Percentiles rank a stretch among this genome's conserved stretches.
Conservation (phyloP, 2,113 vertebrate genomes). For the Sakesphorus luctuosus region DNA sequence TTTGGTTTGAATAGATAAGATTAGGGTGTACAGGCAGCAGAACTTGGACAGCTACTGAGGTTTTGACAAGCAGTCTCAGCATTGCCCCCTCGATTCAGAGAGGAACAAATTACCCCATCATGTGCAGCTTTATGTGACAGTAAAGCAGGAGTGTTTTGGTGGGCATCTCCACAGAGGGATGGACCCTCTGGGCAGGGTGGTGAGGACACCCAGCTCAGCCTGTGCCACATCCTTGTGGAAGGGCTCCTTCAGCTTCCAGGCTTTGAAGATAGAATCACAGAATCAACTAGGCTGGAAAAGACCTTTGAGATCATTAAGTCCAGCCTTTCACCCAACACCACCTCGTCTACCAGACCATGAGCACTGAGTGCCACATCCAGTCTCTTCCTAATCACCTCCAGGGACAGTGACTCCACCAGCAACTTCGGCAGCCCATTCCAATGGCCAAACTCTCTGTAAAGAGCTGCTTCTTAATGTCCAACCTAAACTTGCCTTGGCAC, state of each 20-base stretch:
- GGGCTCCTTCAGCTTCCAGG: neutral
- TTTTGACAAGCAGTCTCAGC: neutral
- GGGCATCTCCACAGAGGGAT: neutral
- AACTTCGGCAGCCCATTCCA: no score
- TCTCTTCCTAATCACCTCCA: no score
- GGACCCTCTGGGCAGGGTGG: rapidly evolving
- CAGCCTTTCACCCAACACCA: no score
- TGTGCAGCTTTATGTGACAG: rapidly evolving
- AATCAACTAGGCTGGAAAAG: no score
- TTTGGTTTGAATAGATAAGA: neutral
- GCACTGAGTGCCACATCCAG: no score
- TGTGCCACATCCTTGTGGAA: rapidly evolving
- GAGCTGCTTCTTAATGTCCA: no score
- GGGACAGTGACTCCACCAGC: no score
- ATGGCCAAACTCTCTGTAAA: no score
- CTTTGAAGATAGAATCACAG: rapidly evolving
- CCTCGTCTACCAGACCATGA: no score
- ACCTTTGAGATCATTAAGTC: no score
- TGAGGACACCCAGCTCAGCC: neutral
- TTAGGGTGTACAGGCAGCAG: rapidly evolving
- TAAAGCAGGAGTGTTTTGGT: neutral
- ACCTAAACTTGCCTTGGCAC: no score
- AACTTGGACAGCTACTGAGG: neutral
- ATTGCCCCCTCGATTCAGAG: neutral
- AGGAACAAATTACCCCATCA: rapidly evolving